Base-by-base conservation (phyloP, 2,797 vertebrate genomes). In the Hirundo rustica region DNA sequence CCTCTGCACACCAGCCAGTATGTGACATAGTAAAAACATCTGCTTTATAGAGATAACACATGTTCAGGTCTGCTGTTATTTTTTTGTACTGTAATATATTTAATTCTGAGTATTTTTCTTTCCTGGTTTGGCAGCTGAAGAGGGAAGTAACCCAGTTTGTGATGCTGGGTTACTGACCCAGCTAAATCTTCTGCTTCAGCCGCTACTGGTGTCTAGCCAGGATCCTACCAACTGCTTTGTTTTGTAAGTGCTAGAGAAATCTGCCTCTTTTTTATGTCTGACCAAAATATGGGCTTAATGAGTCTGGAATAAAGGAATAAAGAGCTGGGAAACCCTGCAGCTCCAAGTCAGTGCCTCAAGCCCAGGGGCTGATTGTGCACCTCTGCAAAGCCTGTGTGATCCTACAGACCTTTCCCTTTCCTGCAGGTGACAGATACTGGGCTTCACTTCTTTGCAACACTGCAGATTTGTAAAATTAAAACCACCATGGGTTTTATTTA, bases 41-140 rank as follows among this genome's bases (percentile, higher is more conserved):
- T 92, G 91, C 45, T 87, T 89, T 94, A 60, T 75, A 85, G 75
- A 93, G 92, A 94, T 92, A 94, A 66, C 64, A 50, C 45, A 42
- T 89, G 67, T 73, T 71, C 66, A 79, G 26, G 32, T 64, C 83
- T 87, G 51, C 60, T 79, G 67, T 36, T 89, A 34, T 44, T 72
- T 94, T 94, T 88, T 88, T 72, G 9, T 50, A 20, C 29, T 30
- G 22, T 22, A 84, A 25, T 76, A 34, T 70, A 62, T 92, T 89
- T 82, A 86, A 90, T 87, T 76, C 44, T 53, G 51, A 45, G 36
- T 47, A 25, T 75, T 88, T 75, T 75, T 77, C 26, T 92, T 50
- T 34, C 30, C 22, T 66, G 25, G 2, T 58, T 87, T 82, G 32
- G 67, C 50, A 85, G 83, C n/a, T 65, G 50, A 54, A 45, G 26